Conservation (phyloP, 2,113 vertebrate genomes). For the Corythaeola cristata region DNA sequence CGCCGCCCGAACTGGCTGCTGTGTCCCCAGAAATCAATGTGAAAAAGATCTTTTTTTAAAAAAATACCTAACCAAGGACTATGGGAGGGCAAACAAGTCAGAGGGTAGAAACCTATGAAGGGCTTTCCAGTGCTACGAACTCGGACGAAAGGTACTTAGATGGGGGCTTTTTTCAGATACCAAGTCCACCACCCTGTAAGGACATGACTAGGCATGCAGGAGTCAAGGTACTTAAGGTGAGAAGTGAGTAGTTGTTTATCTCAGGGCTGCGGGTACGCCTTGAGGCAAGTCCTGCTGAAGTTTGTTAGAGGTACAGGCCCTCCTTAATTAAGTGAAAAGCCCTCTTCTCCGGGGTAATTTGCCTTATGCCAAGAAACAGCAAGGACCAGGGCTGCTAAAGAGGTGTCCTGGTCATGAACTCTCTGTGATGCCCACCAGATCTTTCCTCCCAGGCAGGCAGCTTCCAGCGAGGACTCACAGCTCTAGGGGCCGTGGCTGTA, state of each 20-base stretch:
- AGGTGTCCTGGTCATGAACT: background rate
- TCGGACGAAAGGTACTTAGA: rapidly evolving
- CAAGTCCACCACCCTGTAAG: rapidly evolving
- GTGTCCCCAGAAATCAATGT: background rate
- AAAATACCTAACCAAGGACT: background rate
- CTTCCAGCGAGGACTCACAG: background rate
- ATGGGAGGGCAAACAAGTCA: too few relatives aligned
- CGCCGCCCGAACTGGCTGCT: rapidly evolving
- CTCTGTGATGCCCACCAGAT: background rate
- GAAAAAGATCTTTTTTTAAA: background rate
- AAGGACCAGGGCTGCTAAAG: background rate
- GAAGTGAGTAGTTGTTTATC: background rate
- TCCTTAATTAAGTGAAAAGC: background rate
- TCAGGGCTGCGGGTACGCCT: background rate
- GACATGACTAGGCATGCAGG: background rate
- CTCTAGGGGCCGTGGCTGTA: background rate
- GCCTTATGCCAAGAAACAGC: rapidly evolving
- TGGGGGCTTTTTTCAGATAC: background rate
- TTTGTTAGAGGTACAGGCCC: background rate
- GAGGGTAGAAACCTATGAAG: too few relatives aligned
- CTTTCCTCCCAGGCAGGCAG: background rate
- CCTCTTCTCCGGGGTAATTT: background rate
- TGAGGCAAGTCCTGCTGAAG: background rate
- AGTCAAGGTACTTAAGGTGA: rapidly evolving
- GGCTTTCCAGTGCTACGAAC: background rate